Evolutionary conservation across 2,113 vertebrate genomes (phyloP).

Genomic region (Rutilus rutilus): DNA sequence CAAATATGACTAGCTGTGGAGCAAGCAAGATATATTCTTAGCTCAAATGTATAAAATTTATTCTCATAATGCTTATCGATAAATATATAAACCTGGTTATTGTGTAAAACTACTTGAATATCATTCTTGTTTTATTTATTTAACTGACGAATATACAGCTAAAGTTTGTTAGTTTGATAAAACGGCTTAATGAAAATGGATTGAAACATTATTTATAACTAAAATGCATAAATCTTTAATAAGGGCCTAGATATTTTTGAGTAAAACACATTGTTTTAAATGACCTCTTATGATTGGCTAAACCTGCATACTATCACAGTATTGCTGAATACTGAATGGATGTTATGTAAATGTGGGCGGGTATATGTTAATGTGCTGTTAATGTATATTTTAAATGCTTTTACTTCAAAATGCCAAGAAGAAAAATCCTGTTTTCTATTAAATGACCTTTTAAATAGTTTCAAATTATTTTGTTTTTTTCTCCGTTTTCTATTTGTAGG

Average conservation of each 20-base stretch:
- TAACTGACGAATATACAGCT: not conserved
- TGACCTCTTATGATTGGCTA: not conserved
- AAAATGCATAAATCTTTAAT: not conserved
- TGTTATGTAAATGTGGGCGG: not conserved
- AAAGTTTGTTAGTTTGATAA: not conserved
- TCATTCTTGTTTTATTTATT: not conserved
- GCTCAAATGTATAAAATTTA: not conserved
- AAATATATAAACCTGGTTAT: not conserved
- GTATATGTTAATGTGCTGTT: not conserved
- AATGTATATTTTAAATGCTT: not conserved
- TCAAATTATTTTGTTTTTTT: not conserved
- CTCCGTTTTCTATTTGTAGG: not conserved
- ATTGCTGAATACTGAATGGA: not conserved
- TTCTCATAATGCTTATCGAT: not conserved
- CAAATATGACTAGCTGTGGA: not conserved
- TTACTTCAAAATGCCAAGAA: not conserved
- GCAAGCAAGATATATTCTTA: not conserved
- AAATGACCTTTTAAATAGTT: not conserved
- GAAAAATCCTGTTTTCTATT: not conserved
- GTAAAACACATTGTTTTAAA: not conserved
- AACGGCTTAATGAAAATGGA: not conserved
- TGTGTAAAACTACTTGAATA: not conserved
- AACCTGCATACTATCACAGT: too few relatives aligned
- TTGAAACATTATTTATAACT: not conserved
- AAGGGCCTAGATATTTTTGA: not conserved